A percentile compares a stretch with the other conserved stretches of the same genome.
Conservation (phyloP, 2,888 invertebrate species). For the Rhogogaster chlorosoma region DNA sequence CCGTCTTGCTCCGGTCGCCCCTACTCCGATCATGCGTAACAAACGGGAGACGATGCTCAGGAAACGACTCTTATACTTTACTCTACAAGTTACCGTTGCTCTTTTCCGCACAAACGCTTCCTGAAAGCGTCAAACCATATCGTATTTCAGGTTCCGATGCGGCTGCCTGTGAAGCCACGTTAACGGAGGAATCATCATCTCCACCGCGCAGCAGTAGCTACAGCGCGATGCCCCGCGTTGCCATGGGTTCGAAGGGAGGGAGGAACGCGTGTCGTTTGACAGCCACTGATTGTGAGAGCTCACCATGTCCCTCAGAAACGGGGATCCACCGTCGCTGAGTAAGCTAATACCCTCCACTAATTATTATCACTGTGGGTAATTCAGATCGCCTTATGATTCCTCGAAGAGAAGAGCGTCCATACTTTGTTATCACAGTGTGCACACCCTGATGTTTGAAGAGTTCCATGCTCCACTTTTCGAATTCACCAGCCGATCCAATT, state of each 20-base stretch:
- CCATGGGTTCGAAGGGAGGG: conserved; percentile 34
- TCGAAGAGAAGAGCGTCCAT: background rate
- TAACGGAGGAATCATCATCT: conserved; percentile 23
- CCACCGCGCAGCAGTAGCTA: conserved; percentile 8
- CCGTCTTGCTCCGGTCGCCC: background rate
- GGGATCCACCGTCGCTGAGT: conserved; percentile 45
- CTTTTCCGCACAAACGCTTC: background rate
- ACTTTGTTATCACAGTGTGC: background rate
- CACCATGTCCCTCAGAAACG: conserved; percentile 39
- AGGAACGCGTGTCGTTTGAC: conserved; percentile 40
- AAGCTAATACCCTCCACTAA: conserved; percentile 2
- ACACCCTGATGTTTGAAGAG: background rate
- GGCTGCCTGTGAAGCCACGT: conserved; percentile 3
- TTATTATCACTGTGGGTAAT: background rate
- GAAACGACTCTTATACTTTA: background rate
- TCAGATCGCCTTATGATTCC: background rate
- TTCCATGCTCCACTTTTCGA: background rate
- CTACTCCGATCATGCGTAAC: background rate
- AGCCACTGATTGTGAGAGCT: conserved; percentile 37
- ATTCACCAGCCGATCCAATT: background rate
- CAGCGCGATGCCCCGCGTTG: conserved; percentile 14
- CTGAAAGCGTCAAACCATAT: background rate
- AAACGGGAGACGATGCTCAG: background rate
- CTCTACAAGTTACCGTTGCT: background rate
- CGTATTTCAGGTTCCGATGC: conserved; percentile 37